Evolutionary conservation across 2,888 invertebrate species (phyloP), one percentile per base, ranked within the genome.

Genomic region (Mystacides longicornis): DNA sequence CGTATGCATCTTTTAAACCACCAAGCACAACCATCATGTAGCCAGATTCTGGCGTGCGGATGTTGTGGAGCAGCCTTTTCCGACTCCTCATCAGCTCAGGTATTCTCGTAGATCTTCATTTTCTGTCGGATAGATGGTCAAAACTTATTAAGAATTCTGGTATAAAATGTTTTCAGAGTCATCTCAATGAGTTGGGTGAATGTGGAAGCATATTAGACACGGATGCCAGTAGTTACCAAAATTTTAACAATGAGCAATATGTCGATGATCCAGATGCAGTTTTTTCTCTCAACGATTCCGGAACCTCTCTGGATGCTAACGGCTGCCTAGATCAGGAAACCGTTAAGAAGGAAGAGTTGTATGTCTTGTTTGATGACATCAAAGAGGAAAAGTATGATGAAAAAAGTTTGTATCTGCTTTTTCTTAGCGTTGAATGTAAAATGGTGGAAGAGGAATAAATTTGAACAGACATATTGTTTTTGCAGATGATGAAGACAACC

Each of bases 1-100:
- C 68, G 77, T 3, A 75, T 75, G 72, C 79, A 79, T 63, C 64
- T 79, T 50, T 67, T 77, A 1, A 75, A 76, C 2, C 79, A 79
- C 56, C 74, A 75, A 47, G 74, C 76, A 58, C 71, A 73, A 43
- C 64, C 69, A 3, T 63, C 70, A 1, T 71, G 70, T 1, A 66
- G 68, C 1, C 65, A 69, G 3, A 69, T 76, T 56, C 65, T 68
- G 2, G 72, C 71, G 9, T 78, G 77, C 56, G 67, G 67, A 0
- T 65, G 68, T 0, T 78, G 78, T 61, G 55, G 62, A 4, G 63
- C 72, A 1, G 75, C 74, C 18, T 76, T 75, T 63, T 59, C 70
- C 14, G 70, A 72, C 61, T 56, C 63, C 0, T 33, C 20, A 0
- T 67, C 70, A 11, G 73, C 71, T 1, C 66, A 71, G 69, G 71